A percentile compares a stretch with the other conserved stretches of the same genome.
phyloP scores from a whole-genome alignment of 2,888 invertebrate species.

The Cheilosia vernalis region DNA sequence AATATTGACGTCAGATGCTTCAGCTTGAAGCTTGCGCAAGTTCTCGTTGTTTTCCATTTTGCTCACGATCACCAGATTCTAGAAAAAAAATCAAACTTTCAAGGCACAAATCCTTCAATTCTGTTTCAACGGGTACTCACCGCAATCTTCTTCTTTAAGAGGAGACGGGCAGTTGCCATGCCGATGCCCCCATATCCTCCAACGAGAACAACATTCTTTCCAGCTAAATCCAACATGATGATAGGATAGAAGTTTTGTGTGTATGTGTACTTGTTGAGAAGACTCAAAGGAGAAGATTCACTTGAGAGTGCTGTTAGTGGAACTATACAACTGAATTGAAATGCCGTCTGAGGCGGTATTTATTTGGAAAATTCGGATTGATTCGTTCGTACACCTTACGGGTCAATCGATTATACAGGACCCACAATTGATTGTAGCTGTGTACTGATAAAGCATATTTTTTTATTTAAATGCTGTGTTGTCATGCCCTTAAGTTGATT shows the following conservation, averaged over 20 bases:
- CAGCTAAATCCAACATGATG: constrained; percentile 80
- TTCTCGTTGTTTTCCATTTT: constrained; percentile 81
- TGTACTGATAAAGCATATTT: constrained; percentile 43
- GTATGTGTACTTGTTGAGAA: constrained; percentile 33
- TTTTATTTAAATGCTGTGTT: constrained; percentile 36
- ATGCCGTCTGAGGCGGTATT: constrained; percentile 38
- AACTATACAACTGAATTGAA: constrained; percentile 61
- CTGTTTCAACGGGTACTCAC: constrained; percentile 52
- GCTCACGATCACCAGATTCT: constrained; percentile 80
- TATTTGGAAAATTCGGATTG: constrained; percentile 40
- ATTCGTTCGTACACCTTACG: neutral
- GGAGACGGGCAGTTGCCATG: constrained; percentile 79
- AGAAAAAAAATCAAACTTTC: neutral
- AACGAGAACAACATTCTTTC: constrained; percentile 80
- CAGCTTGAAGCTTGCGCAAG: constrained; percentile 79
- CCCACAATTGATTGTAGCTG: constrained; percentile 30
- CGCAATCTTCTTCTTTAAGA: constrained; percentile 80
- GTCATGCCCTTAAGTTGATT: constrained; percentile 47
- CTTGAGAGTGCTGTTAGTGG: constrained; percentile 63
- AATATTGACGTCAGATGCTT: constrained; percentile 77
- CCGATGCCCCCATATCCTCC: constrained; percentile 80
- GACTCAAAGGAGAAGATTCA: constrained; percentile 63
- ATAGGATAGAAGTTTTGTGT: constrained; percentile 21
- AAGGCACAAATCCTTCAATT: neutral
- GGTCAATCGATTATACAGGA: constrained; percentile 28